These are phyloP conservation scores for Drosophila tripunctata DNA, from an alignment of 2,888 invertebrate species.

Conservation along the genomic window DNA sequence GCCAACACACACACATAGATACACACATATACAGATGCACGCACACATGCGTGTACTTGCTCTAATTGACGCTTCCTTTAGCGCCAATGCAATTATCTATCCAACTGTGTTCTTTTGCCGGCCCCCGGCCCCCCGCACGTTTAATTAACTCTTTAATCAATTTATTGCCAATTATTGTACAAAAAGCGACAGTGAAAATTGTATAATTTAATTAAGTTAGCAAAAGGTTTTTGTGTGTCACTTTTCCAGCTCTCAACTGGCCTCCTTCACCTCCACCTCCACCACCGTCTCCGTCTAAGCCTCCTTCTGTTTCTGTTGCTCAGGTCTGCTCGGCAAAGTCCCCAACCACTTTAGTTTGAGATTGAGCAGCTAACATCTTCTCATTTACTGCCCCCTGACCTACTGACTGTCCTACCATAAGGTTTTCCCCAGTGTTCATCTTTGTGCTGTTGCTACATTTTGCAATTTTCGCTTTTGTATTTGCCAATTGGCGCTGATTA, in stretches of 20 bases:
- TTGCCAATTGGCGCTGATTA: conserved; percentile 74
- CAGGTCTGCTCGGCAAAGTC: not conserved
- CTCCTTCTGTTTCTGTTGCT: too few species aligned
- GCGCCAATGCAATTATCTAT: conserved; percentile 70
- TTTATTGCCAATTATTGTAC: conserved; percentile 77
- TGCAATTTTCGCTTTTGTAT: conserved; percentile 70
- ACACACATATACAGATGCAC: not conserved
- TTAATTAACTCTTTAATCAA: conserved; percentile 78
- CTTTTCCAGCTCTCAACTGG: conserved; percentile 10
- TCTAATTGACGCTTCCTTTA: conserved; percentile 48
- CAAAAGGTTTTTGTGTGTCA: conserved; percentile 72
- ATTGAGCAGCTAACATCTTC: conserved; percentile 12
- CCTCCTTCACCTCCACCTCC: not conserved
- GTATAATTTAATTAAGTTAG: conserved; percentile 78
- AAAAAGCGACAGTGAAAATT: conserved; percentile 75
- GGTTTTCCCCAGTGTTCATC: not conserved
- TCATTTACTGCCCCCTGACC: not conserved
- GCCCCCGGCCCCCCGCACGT: conserved; percentile 48
- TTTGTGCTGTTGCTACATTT: conserved; percentile 38
- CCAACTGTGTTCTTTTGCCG: conserved; percentile 43
- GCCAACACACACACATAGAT: conserved; percentile 12
- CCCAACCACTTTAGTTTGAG: conserved; percentile 8
- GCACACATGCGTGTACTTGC: conserved; percentile 12
- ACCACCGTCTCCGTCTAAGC: too few species aligned
- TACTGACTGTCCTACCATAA: not conserved